Evolutionary conservation across 2,888 invertebrate species (phyloP).

Genomic region (Eristalinus aeneus): DNA sequence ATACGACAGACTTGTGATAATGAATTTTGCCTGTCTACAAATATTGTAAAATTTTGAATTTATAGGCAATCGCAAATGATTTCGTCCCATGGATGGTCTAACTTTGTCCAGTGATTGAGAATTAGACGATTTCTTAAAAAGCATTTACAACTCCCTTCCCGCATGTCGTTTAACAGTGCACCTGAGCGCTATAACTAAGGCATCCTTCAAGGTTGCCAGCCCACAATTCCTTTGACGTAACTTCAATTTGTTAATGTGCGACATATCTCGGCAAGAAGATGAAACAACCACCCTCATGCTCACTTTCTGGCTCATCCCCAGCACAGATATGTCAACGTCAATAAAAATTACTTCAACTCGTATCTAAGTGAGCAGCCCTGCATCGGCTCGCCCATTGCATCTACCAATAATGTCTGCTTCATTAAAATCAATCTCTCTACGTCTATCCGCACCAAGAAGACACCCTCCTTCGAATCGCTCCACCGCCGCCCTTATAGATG

Average conservation of each 20-base stretch:
- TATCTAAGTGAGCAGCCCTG: slow-evolving; percentile 18
- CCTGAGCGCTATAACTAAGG: neutral
- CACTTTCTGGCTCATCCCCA: neutral
- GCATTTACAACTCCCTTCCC: no score
- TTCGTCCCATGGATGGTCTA: no score
- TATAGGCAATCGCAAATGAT: no score
- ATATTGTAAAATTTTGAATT: no score
- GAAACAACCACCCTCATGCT: neutral
- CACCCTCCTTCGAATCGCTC: neutral
- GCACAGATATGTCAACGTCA: slow-evolving; percentile 20
- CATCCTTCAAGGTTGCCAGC: neutral
- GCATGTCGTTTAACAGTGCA: neutral
- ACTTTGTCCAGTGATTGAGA: no score
- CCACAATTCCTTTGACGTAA: neutral
- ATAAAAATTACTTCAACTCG: slow-evolving; percentile 60
- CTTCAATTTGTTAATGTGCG: neutral
- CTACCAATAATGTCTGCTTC: slow-evolving; percentile 63
- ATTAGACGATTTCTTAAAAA: no score
- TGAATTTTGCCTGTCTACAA: no score
- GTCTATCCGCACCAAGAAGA: slow-evolving; percentile 14
- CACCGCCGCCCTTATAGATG: slow-evolving; percentile 52
- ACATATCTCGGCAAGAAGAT: neutral
- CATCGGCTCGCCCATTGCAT: neutral
- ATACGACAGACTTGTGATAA: no score
- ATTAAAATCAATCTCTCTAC: slow-evolving; percentile 66